These are phyloP conservation scores for Napeogenes sylphis DNA, from an alignment of 2,888 invertebrate species.

Conservation along the genomic window DNA sequence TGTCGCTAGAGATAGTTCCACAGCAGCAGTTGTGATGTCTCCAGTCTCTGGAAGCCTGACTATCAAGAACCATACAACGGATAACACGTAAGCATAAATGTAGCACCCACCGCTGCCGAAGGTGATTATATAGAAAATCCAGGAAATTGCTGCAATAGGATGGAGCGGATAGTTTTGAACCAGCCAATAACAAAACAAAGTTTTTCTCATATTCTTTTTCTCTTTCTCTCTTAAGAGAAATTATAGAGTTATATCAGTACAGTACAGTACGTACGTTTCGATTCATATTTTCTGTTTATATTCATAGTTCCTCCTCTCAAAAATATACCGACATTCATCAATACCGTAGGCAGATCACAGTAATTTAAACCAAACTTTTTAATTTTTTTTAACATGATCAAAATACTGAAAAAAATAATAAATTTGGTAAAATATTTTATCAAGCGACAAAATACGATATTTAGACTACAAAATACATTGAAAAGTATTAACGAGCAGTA, in stretches of 20 bases:
- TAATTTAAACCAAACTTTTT: constrained; percentile 14
- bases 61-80: constrained; percentile 1
- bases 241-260: constrained; percentile 1
- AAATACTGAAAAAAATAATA: no score
- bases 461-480: no score
- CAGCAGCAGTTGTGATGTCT: constrained; percentile 37
- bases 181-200: no score
- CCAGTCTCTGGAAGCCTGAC: constrained; percentile 33
- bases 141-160: constrained; percentile 17
- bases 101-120: constrained; percentile 41
- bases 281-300: constrained; percentile 38
- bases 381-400: background rate
- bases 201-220: no score
- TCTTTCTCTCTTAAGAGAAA: no score
- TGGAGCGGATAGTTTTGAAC: no score
- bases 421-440: no score
- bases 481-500: no score
- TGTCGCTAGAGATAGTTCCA: constrained; percentile 43
- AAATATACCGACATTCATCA: constrained; percentile 43
- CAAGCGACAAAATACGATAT: no score
- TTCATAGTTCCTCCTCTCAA: constrained; percentile 42
- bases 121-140: constrained; percentile 48
- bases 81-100: constrained; percentile 21
- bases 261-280: constrained; percentile 40
- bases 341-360: constrained; percentile 49